Evolutionary conservation across 2,113 vertebrate species (phyloP).

Genomic region (Dryoscopus gambensis): DNA sequence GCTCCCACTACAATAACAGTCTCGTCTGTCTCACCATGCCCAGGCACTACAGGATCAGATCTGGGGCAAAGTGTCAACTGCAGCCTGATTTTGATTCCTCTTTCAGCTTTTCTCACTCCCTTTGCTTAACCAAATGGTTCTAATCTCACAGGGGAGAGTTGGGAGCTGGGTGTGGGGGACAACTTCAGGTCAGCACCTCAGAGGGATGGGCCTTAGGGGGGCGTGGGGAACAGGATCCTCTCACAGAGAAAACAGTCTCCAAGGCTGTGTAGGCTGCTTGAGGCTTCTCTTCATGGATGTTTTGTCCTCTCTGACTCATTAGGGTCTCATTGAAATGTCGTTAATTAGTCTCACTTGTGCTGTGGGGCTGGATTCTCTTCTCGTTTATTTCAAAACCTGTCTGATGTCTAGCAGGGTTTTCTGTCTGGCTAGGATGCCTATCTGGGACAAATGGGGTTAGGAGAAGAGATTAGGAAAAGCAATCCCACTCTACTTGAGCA

Average conservation of each 20-base stretch:
- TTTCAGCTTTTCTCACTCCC: neutral
- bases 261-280: neutral
- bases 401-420: neutral
- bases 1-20: neutral
- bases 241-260: neutral
- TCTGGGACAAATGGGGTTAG: neutral
- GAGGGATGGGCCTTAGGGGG: neutral
- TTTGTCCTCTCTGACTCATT: neutral
- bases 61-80: neutral
- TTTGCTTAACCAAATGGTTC: neutral
- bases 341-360: neutral
- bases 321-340: neutral
- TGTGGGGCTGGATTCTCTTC: neutral
- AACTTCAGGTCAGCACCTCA: neutral
- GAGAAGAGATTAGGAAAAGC: neutral
- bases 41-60: neutral
- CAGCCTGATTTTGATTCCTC: neutral
- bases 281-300: neutral
- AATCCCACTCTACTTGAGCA: neutral
- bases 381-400: neutral
- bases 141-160: neutral
- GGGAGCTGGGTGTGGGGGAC: neutral
- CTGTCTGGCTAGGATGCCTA: neutral
- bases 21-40: neutral
- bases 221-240: accelerated